Conservation (phyloP, 2,888 invertebrate genomes). For the Phaedon cochleariae region DNA sequence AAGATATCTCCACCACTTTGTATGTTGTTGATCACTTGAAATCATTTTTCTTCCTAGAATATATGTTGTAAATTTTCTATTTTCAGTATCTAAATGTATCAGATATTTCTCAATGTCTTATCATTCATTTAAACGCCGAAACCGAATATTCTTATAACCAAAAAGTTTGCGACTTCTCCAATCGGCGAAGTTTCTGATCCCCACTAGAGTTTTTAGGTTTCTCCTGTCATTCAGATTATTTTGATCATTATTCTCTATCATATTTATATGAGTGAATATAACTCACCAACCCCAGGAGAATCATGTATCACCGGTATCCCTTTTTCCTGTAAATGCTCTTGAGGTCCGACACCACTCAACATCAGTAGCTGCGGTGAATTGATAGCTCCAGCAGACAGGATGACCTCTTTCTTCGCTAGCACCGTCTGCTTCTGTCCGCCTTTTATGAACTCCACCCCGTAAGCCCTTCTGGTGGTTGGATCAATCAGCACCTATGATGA, state of each 20-base stretch:
- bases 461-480: slow-evolving; percentile 74
- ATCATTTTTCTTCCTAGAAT: too few species aligned
- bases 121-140: too few species aligned
- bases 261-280: neutral
- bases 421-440: slow-evolving; percentile 73
- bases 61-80: too few species aligned
- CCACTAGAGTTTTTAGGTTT: neutral
- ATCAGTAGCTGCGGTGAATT: slow-evolving; percentile 91
- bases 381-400: slow-evolving; percentile 88
- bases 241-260: neutral
- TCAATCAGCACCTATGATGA: slow-evolving; percentile 65
- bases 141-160: too few species aligned
- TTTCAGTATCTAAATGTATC: too few species aligned
- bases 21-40: too few species aligned
- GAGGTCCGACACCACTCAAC: slow-evolving; percentile 86
- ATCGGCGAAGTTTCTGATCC: too few species aligned
- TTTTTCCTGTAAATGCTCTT: slow-evolving; percentile 74
- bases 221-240: too few species aligned
- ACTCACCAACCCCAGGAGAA: slow-evolving; percentile 74
- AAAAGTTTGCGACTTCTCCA: too few species aligned
- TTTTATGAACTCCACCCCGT: slow-evolving; percentile 79
- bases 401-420: slow-evolving; percentile 80
- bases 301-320: slow-evolving; percentile 74
- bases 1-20: too few species aligned
- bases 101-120: too few species aligned